Percentiles rank a stretch among this genome's conserved stretches.
Evolutionary conservation across 1,140 invertebrate species (phyloP).

Genomic region (Rhopalosiphum padi): DNA sequence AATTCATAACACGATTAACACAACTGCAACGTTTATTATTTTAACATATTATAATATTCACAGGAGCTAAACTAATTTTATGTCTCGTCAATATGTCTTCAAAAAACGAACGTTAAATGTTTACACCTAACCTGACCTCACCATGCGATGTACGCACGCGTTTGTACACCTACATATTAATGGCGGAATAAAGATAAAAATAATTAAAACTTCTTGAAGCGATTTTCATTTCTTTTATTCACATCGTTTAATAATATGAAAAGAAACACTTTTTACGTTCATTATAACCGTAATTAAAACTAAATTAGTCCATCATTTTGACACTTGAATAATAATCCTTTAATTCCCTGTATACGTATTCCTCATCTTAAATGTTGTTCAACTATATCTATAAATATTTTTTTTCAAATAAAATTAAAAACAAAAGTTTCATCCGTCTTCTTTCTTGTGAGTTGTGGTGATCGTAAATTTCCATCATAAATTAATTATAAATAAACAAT

Average conservation of each 20-base stretch:
- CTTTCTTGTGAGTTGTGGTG: background rate
- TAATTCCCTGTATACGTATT: background rate
- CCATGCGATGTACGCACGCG: too few relatives aligned
- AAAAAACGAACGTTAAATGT: background rate
- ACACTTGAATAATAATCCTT: conserved; percentile 10
- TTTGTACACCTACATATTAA: background rate
- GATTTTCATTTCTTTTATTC: background rate
- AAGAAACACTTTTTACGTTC: background rate
- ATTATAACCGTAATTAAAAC: conserved; percentile 17
- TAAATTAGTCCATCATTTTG: background rate
- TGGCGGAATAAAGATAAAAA: background rate
- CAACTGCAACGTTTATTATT: background rate
- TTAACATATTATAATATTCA: background rate
- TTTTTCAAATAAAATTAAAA: background rate
- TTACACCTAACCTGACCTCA: background rate
- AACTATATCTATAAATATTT: background rate
- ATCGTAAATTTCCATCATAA: background rate
- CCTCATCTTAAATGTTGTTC: background rate
- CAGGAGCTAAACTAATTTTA: background rate
- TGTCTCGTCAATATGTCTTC: background rate
- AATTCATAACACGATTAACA: background rate
- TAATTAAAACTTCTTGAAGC: background rate
- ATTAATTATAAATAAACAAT: conserved; percentile 8
- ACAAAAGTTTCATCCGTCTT: background rate
- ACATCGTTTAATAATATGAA: background rate